Conservation (phyloP, 2,113 vertebrate species). For the Ellobius talpinus region DNA sequence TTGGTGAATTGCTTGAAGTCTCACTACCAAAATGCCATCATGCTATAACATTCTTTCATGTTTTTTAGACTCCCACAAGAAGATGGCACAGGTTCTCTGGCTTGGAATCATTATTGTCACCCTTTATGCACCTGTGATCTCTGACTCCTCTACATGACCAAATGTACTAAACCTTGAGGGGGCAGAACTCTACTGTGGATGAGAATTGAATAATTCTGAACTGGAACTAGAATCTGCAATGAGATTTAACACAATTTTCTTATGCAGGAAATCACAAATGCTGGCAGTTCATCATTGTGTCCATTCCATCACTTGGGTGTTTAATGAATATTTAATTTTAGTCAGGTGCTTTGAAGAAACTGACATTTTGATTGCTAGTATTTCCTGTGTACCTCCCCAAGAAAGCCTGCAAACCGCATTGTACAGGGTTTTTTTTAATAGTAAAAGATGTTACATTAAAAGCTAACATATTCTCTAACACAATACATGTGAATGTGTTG, state of each 20-base stretch:
- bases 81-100: neutral
- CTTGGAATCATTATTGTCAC: neutral
- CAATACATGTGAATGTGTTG: neutral
- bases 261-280: neutral
- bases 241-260: neutral
- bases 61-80: neutral
- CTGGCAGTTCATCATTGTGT: neutral
- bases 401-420: neutral
- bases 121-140: neutral
- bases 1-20: neutral
- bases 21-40: neutral
- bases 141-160: neutral
- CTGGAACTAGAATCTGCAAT: neutral
- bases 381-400: neutral
- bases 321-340: neutral
- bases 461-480: neutral
- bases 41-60: neutral
- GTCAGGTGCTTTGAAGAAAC: constrained; percentile 20
- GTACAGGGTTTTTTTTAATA: neutral
- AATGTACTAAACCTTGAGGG: neutral
- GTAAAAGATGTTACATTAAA: neutral
- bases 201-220: neutral
- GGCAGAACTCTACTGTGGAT: neutral
- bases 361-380: neutral
- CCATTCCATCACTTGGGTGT: neutral